Base-by-base conservation (phyloP, 2,888 invertebrate genomes). In the Carabus problematicus region DNA sequence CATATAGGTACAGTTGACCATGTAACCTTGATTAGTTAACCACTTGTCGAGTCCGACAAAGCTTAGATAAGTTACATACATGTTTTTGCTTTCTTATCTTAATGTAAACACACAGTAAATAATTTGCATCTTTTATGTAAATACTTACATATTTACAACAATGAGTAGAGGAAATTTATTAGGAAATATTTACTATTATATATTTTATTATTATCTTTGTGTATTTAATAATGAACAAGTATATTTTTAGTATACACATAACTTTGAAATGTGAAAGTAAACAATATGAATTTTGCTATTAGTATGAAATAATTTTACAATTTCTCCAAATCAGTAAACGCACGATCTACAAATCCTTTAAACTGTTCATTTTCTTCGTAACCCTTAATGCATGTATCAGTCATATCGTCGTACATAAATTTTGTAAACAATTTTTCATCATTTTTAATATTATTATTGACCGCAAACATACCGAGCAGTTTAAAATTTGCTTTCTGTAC, bases 331-430 rank as follows among this genome's bases (percentile, higher is more conserved):
- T 49, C 49, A 8, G n/a, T 12, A 19, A 68, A 54, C 19, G 55
- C 9, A 54, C 18, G 14, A 19, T 68, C 52, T 8, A 68, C 39
- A 11, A 52, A 6, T 12, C 52, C 8, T 16, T 18, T 60, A 14
- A 68, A 68, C 7, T 19, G n/a, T 6, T 60, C 54, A 61, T 52
- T 60, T 54, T 16, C 52, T 12, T 61, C 14, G 29, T 68, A 68
- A 8, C 4, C 8, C 3, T 42, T 42, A 1, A 61, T 6, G 54
- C 42, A 61, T 7, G 14, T 58, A 11, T 59, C 18, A 40, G 58
- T 59, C 42, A 45, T 59, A 59, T 68, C 40, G 18, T 54, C 54
- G 41, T 68, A 68, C 61, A 68, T 61, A 43, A 68, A 68, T 16
- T 45, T 39, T 8, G 29, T 19, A 54, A 68, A 61, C 16, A 18